Evolutionary conservation across 2,797 vertebrate species (phyloP), one percentile per base, ranked within the genome.

Genomic region (Melanogrammus aeglefinus): DNA sequence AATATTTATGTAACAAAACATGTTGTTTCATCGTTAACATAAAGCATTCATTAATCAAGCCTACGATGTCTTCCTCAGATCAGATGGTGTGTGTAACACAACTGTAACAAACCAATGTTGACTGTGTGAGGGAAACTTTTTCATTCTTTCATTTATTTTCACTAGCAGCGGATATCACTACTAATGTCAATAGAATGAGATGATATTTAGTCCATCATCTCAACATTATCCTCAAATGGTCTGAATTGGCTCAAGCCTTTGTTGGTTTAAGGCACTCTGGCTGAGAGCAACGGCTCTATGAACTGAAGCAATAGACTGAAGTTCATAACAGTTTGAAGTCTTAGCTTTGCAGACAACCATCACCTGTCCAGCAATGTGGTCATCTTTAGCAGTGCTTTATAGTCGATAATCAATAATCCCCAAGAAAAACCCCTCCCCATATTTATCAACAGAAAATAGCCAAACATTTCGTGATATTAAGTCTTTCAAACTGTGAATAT

Each of bases 11-110:
- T 29, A 7, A 66, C 57, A 77, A 66, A 77, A 66, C 10, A 63
- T n/a, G 44, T 12, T 63, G 44, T 35, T 24, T 31, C 41, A 41
- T 5, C 7, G 51, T 80, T 75, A 80, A 29, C 76, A 70, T 39
- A 51, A 35, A 36, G 0, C 72, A 79, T 82, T 31, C 81, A 82
- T 79, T 44, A 75, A 78, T 78, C 36, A 79, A 72, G 36, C 8
- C 14, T 78, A 8, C 39, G 57, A 41, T 73, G 29, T 33, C 27
- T 77, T 72, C n/a, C n/a, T 66, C 24, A 66, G 51, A 66, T 66
- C 63, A 66, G 24, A 66, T 66, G 12, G 63, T 66, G n/a, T 66
- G n/a, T 66, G 24, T 66, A 27, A 27, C 10, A 24, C 10, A 27
- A 66, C 14, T 63, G 57, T 24, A 12, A 66, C 24, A 6, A 66